phyloP scores from a whole-genome alignment of 2,888 invertebrate species.

The Ramazzottius varieornatus region DNA sequence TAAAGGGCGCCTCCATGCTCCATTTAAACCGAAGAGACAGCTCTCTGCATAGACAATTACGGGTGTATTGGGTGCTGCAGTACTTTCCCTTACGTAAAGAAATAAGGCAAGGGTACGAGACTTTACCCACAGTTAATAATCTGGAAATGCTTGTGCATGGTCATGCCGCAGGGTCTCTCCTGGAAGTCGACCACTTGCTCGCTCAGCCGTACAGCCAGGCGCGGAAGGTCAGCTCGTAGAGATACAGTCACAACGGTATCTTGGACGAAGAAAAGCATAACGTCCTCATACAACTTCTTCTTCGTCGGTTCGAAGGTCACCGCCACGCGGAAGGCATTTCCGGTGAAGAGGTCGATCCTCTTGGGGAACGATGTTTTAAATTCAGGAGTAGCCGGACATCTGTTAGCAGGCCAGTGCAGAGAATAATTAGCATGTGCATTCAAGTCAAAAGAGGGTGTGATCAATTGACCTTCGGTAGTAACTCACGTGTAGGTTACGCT shows the following conservation, averaged over 20 bases:
- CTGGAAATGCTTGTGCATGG: not conserved
- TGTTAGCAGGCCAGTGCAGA: no score
- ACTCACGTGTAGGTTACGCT: no score
- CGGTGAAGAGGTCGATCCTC: not conserved
- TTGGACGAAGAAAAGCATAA: not conserved
- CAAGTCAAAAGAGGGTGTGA: no score
- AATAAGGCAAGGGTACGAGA: not conserved
- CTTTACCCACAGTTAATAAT: not conserved
- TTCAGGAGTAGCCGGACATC: not conserved
- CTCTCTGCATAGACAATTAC: no score
- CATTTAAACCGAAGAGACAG: not conserved
- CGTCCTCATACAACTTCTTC: not conserved
- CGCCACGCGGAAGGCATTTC: not conserved
- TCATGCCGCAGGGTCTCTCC: not conserved
- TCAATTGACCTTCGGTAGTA: no score
- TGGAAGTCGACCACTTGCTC: not conserved
- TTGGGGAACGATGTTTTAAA: not conserved
- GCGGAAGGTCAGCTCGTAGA: not conserved
- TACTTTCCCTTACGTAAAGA: not conserved
- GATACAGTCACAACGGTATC: not conserved
- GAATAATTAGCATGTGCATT: no score
- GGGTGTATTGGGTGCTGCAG: no score
- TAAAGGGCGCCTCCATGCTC: not conserved
- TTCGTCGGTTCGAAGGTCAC: not conserved
- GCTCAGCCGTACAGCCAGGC: not conserved